These are phyloP conservation scores for Crenichthys baileyi DNA, from an alignment of 2,797 vertebrate species.

Conservation along the genomic window DNA sequence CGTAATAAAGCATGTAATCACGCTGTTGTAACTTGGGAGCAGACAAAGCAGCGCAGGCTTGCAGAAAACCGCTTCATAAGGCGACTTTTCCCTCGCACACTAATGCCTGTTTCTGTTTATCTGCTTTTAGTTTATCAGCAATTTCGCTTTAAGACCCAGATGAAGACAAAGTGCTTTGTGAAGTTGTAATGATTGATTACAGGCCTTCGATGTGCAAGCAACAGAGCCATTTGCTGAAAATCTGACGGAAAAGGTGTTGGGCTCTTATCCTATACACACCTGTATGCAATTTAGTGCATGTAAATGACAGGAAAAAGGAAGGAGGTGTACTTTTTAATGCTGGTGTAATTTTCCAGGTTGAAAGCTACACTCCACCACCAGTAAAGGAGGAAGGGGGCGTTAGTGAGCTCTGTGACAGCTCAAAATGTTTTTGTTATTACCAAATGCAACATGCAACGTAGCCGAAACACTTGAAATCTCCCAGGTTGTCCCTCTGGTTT, in stretches of 20 bases:
- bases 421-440: constrained; percentile 38
- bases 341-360: constrained; percentile 61
- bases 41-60: constrained; percentile 62
- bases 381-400: constrained; percentile 61
- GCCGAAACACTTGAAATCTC: constrained; percentile 56
- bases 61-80: constrained; percentile 16
- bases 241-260: constrained; percentile 52
- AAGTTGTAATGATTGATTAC: constrained; percentile 63
- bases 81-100: constrained; percentile 33
- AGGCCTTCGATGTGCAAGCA: constrained; percentile 43
- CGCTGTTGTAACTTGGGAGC: constrained; percentile 70
- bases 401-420: constrained; percentile 63
- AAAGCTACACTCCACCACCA: constrained; percentile 56
- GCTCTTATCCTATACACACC: constrained; percentile 59
- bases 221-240: constrained; percentile 54
- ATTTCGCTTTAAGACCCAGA: constrained; percentile 57
- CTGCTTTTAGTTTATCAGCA: constrained; percentile 56
- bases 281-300: constrained; percentile 73
- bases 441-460: constrained; percentile 50
- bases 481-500: constrained; percentile 34
- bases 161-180: constrained; percentile 58
- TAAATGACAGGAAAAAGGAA: constrained; percentile 56
- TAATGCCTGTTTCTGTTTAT: constrained; percentile 65
- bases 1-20: constrained; percentile 84
- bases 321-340: constrained; percentile 64